These are phyloP conservation scores for Pelmatolapia mariae DNA, from an alignment of 2,113 vertebrate genomes.

Conservation along the genomic window DNA sequence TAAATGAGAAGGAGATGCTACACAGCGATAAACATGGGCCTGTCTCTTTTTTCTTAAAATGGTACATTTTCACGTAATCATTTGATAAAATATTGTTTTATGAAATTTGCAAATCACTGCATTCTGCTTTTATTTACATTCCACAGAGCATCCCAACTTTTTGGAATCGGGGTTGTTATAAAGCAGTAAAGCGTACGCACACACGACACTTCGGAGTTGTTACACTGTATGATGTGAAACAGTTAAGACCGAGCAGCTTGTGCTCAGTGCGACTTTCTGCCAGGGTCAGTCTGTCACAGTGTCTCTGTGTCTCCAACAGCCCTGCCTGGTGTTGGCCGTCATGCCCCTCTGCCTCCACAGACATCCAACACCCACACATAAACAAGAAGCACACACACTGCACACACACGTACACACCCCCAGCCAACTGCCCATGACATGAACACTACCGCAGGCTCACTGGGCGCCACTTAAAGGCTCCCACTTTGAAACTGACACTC, in stretches of 20 bases:
- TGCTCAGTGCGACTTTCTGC: background rate
- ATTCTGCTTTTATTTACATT: background rate
- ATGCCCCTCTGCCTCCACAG: slow-evolving; percentile 37
- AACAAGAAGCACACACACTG: slow-evolving; percentile 1
- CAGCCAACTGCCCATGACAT: slow-evolving; percentile 60
- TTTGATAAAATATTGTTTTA: background rate
- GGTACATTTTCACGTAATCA: background rate
- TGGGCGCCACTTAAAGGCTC: slow-evolving; percentile 61
- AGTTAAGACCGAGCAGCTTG: background rate
- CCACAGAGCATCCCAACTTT: background rate
- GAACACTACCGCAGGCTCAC: slow-evolving; percentile 55
- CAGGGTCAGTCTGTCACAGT: slow-evolving; percentile 43
- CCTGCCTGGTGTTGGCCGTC: slow-evolving; percentile 45
- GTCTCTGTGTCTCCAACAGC: slow-evolving; percentile 28
- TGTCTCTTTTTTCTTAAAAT: background rate
- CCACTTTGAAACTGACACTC: slow-evolving; percentile 68
- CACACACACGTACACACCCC: slow-evolving; percentile 19
- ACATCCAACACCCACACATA: slow-evolving; percentile 20
- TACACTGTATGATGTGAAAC: background rate
- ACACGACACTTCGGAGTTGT: background rate
- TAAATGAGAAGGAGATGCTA: background rate
- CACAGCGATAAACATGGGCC: background rate
- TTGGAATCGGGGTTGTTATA: background rate
- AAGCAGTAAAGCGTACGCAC: background rate
- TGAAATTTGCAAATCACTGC: background rate